Conservation (phyloP, 2,113 vertebrate species). For the Oxyruncus cristatus region DNA sequence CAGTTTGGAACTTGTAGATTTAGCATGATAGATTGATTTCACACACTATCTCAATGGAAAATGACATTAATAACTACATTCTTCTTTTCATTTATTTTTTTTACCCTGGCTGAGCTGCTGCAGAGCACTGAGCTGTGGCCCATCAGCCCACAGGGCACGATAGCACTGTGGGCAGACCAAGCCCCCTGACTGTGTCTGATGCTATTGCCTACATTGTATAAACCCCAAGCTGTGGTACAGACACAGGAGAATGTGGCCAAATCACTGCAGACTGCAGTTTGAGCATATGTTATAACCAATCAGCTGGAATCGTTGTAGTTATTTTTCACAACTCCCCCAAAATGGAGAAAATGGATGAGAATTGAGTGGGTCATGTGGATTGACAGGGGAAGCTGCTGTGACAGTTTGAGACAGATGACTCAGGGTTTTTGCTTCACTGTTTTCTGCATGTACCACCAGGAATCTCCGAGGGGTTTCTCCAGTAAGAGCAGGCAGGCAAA, state of each 20-base stretch:
- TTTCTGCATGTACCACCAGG: neutral
- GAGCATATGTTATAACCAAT: neutral
- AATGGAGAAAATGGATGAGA: conserved; percentile 13
- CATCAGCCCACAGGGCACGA: neutral
- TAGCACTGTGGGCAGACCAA: neutral
- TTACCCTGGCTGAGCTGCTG: neutral
- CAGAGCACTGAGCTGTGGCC: neutral
- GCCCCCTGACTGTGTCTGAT: neutral
- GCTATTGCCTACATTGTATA: neutral
- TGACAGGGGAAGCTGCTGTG: conserved; percentile 20
- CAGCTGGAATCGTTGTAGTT: neutral
- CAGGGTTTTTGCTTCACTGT: neutral
- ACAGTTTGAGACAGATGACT: conserved; percentile 22
- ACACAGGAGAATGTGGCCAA: neutral
- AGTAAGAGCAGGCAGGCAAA: neutral
- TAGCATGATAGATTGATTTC: conserved; percentile 26
- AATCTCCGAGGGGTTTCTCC: conserved; percentile 13
- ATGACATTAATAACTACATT: conserved; percentile 15
- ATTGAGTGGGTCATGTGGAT: conserved; percentile 1
- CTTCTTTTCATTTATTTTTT: neutral
- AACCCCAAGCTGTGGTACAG: neutral
- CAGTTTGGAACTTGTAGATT: conserved; percentile 32
- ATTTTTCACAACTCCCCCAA: conserved; percentile 27
- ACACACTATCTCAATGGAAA: neutral
- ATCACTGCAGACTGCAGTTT: neutral